phyloP scores from a whole-genome alignment of 2,888 invertebrate genomes.

The Operophtera brumata region DNA sequence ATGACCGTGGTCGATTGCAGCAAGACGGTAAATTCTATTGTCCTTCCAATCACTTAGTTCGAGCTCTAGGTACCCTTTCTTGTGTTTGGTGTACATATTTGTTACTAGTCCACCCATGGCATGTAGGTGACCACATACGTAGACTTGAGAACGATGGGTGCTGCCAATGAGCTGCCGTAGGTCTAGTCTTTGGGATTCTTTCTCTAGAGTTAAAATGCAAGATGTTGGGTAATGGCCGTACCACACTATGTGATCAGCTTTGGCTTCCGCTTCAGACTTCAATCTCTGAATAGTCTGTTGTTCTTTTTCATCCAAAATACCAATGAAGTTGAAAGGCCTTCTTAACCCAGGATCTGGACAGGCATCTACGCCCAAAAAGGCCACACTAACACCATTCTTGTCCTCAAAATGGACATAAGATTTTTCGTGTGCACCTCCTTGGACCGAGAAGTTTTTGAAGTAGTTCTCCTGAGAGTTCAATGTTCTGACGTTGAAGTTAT shows the following conservation, averaged over 20 bases:
- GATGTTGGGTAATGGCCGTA: constrained; percentile 97
- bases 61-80: constrained; percentile 90
- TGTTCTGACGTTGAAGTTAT: constrained; percentile 92
- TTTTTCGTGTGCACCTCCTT: constrained; percentile 84
- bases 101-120: constrained; percentile 89
- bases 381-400: constrained; percentile 82
- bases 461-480: constrained; percentile 86
- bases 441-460: constrained; percentile 88
- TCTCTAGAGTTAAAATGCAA: constrained; percentile 84
- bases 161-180: constrained; percentile 81
- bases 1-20: constrained; percentile 93
- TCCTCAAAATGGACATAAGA: constrained; percentile 85
- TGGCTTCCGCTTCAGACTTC: constrained; percentile 75
- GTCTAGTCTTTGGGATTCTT: constrained; percentile 68
- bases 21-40: constrained; percentile 90
- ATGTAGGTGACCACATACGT: constrained; percentile 95
- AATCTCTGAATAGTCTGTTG: constrained; percentile 80
- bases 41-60: constrained; percentile 97
- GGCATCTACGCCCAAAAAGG: constrained; percentile 94
- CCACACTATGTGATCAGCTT: constrained; percentile 73
- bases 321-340: constrained; percentile 95
- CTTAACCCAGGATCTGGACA: constrained; percentile 92
- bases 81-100: constrained; percentile 92
- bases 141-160: constrained; percentile 83
- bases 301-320: constrained; percentile 82